phyloP scores from a whole-genome alignment of 2,797 vertebrate genomes.

The Nothura maculosa region DNA sequence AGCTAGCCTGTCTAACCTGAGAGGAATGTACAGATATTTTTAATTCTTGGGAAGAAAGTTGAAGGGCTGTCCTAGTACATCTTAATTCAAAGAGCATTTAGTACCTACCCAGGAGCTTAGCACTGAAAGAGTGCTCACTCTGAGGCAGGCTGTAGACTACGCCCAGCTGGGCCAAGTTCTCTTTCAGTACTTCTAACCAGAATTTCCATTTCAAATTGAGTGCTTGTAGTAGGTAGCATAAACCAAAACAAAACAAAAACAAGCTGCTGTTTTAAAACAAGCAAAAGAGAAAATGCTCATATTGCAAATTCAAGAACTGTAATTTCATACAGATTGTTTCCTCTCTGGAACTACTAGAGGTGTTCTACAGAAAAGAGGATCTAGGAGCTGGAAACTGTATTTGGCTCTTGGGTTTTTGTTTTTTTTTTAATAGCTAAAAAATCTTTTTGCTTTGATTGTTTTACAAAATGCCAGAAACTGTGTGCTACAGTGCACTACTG shows the following conservation, averaged over 20 bases:
- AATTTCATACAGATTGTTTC: not conserved
- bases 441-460: not conserved
- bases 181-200: not conserved
- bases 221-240: not conserved
- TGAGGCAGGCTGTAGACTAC: not conserved
- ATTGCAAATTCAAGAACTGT: not conserved
- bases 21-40: not conserved
- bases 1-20: not conserved
- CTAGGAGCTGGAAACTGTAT: not conserved
- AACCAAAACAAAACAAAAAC: not conserved
- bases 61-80: not conserved
- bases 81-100: not conserved
- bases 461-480: not conserved
- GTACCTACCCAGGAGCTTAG: not conserved
- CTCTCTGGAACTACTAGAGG: not conserved
- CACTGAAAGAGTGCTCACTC: not conserved
- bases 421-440: not conserved
- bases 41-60: not conserved
- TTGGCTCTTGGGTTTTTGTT: not conserved
- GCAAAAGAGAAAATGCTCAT: not conserved
- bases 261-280: not conserved
- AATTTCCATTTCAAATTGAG: not conserved
- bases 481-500: not conserved
- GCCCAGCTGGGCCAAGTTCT: not conserved
- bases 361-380: not conserved